Conservation (phyloP, 1,140 invertebrate genomes). For the Drosophila nigrodunni region DNA sequence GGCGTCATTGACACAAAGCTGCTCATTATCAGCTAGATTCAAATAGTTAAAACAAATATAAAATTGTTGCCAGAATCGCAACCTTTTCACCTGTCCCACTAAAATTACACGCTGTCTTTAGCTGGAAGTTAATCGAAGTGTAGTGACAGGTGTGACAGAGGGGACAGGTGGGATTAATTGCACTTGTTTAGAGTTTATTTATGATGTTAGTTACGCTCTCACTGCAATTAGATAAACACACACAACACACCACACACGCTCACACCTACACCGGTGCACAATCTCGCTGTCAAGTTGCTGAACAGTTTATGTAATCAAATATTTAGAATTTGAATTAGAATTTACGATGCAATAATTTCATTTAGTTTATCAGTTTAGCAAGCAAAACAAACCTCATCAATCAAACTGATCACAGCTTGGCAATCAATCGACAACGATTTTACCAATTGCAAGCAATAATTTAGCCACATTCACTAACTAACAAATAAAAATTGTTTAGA, state of each 20-base stretch:
- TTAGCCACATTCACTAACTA: constrained; percentile 7
- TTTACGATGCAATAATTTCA: constrained; percentile 53
- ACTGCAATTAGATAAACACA: constrained; percentile 43
- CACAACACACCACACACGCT: too few relatives aligned
- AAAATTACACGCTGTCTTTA: neutral
- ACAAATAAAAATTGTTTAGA: neutral
- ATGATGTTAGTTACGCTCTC: constrained; percentile 15
- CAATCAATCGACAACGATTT: neutral
- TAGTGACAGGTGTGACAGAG: constrained; percentile 26
- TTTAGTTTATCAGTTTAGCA: constrained; percentile 27
- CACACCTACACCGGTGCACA: too few relatives aligned
- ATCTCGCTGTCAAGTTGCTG: neutral
- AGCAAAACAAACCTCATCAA: constrained; percentile 31
- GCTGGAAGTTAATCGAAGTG: constrained; percentile 37
- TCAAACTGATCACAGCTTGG: constrained; percentile 29
- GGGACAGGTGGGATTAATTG: constrained; percentile 4
- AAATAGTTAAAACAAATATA: constrained; percentile 57
- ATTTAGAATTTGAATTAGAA: constrained; percentile 21
- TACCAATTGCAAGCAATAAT: constrained; percentile 11
- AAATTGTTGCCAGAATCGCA: constrained; percentile 23
- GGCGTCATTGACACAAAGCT: constrained; percentile 30
- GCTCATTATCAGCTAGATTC: constrained; percentile 51
- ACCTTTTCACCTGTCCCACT: constrained; percentile 4
- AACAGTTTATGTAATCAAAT: constrained; percentile 19
- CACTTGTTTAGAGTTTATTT: constrained; percentile 53